A percentile compares a stretch with the other conserved stretches of the same genome.
Conservation (phyloP, 2,888 invertebrate species). For the Harpalus rufipes region DNA sequence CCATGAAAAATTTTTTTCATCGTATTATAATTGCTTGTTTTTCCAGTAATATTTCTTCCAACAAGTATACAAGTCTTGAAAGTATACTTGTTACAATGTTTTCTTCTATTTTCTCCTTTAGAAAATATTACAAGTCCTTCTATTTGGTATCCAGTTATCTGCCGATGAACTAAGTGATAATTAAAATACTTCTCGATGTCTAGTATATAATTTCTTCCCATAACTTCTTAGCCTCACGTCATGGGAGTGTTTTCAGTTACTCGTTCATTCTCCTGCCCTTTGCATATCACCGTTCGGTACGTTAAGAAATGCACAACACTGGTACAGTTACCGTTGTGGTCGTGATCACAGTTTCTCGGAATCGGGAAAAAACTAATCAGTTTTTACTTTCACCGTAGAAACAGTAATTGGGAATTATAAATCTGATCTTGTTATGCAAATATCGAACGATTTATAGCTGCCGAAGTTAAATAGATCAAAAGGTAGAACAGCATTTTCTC, state of each 20-base stretch:
- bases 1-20: no score
- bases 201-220: background rate
- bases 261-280: constrained; percentile 22
- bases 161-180: constrained; percentile 4
- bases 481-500: background rate
- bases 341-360: constrained; percentile 13
- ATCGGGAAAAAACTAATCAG: constrained; percentile 12
- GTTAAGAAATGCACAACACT: constrained; percentile 38
- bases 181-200: background rate
- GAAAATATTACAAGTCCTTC: background rate
- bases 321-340: constrained; percentile 29
- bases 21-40: no score
- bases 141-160: constrained; percentile 2
- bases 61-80: no score
- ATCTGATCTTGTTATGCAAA: constrained; percentile 41
- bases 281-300: constrained; percentile 43
- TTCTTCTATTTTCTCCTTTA: background rate
- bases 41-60: no score
- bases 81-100: background rate
- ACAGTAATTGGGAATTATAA: constrained; percentile 32
- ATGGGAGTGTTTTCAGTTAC: constrained; percentile 18
- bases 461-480: constrained; percentile 48
- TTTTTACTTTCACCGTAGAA: constrained; percentile 47
- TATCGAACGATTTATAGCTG: constrained; percentile 15
- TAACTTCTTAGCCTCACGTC: constrained; percentile 22